Conservation (phyloP, 2,113 vertebrate genomes). For the Patagioenas fasciata region DNA sequence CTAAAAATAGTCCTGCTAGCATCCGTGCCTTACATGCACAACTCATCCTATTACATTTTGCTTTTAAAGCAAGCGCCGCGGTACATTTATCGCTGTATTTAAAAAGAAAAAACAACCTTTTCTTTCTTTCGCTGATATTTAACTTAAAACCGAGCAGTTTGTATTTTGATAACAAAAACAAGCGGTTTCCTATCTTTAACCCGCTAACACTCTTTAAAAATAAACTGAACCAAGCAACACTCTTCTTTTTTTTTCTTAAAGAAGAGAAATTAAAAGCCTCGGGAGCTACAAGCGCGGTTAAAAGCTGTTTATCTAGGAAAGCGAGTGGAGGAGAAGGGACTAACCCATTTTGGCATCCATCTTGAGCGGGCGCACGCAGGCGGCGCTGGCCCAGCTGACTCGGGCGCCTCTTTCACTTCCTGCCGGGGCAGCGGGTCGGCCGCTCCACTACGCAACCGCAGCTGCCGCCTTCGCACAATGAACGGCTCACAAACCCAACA, state of each 20-base stretch:
- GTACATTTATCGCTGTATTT: background rate
- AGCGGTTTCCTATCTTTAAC: background rate
- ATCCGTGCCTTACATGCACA: slow-evolving; percentile 64
- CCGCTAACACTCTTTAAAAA: background rate
- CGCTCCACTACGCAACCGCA: background rate
- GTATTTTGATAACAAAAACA: background rate
- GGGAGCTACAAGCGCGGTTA: background rate
- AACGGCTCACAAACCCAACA: background rate
- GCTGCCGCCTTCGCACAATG: background rate
- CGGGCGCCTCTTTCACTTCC: slow-evolving; percentile 63
- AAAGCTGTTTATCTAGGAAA: rapidly evolving
- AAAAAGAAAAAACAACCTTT: background rate
- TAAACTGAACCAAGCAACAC: background rate
- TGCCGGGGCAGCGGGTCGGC: slow-evolving; percentile 59
- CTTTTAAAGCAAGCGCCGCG: slow-evolving; percentile 35
- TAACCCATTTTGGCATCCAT: slow-evolving; percentile 90
- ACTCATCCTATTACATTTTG: slow-evolving; percentile 71
- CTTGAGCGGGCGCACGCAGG: slow-evolving; percentile 76
- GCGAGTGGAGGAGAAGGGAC: slow-evolving; percentile 41
- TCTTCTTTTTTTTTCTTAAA: too few relatives aligned
- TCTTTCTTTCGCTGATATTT: background rate
- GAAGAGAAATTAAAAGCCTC: background rate
- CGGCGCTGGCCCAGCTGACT: slow-evolving; percentile 46
- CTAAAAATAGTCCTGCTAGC: slow-evolving; percentile 88
- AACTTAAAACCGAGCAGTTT: background rate